These are phyloP conservation scores for Miichthys miiuy DNA, from an alignment of 2,797 vertebrate genomes.

Conservation along the genomic window DNA sequence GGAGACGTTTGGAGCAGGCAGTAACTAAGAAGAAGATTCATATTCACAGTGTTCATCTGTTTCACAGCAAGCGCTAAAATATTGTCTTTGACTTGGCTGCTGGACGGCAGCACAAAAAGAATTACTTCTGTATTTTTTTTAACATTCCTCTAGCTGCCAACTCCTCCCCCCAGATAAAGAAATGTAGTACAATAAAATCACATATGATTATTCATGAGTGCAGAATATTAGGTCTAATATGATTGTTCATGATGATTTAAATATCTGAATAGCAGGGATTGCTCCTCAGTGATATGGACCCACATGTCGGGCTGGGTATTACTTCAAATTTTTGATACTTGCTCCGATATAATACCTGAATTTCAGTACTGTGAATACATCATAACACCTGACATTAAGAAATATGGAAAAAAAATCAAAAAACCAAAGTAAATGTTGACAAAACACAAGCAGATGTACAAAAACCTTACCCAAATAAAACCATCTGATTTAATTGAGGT, in stretches of 20 bases:
- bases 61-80: conserved; percentile 1
- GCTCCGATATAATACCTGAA: neutral
- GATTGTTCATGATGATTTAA: neutral
- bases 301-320: neutral
- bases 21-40: conserved; percentile 10
- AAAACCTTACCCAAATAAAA: neutral
- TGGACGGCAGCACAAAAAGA: neutral
- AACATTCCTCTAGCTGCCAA: neutral
- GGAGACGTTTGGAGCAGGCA: conserved; percentile 37
- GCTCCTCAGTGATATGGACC: neutral
- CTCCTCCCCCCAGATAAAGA: neutral
- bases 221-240: neutral
- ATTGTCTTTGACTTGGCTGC: conserved; percentile 9
- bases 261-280: neutral
- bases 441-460: neutral
- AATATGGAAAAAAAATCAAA: neutral
- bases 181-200: neutral
- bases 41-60: conserved; percentile 10
- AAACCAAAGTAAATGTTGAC: neutral
- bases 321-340: neutral
- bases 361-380: neutral
- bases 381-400: neutral
- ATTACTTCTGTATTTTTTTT: neutral
- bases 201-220: neutral
- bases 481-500: neutral